A percentile compares a stretch with the other conserved stretches of the same genome.
phyloP scores from a whole-genome alignment of 2,797 vertebrate genomes.

The Sebastes nivosus region DNA sequence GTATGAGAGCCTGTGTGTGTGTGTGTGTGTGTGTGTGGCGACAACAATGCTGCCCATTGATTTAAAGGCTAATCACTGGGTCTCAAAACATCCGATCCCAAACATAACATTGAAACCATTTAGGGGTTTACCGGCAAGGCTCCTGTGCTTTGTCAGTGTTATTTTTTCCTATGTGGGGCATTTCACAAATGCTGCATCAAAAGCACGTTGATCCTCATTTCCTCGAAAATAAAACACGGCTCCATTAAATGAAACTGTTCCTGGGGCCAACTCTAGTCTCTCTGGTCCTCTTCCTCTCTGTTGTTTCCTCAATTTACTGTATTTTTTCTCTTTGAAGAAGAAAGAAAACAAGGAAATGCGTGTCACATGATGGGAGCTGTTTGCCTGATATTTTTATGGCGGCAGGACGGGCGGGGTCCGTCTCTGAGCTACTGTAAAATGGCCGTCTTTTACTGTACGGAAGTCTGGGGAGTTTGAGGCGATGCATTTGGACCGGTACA shows the following conservation, averaged over 20 bases:
- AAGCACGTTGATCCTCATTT: slow-evolving; percentile 40
- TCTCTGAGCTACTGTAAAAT: slow-evolving; percentile 64
- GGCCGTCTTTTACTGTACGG: slow-evolving; percentile 32
- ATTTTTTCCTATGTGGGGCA: slow-evolving; percentile 40
- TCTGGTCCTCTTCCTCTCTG: slow-evolving; percentile 1
- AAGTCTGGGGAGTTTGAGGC: background rate
- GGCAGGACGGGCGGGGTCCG: slow-evolving; percentile 65
- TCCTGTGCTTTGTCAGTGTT: slow-evolving; percentile 46
- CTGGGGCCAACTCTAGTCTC: slow-evolving; percentile 27
- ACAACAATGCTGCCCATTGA: slow-evolving; percentile 77
- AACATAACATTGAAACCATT: slow-evolving; percentile 69
- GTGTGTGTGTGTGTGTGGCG: slow-evolving; percentile 53
- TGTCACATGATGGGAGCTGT: slow-evolving; percentile 57
- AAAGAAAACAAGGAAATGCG: slow-evolving; percentile 73
- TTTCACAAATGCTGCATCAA: slow-evolving; percentile 59
- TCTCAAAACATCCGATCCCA: slow-evolving; percentile 63
- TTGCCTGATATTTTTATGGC: slow-evolving; percentile 57
- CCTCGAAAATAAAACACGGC: slow-evolving; percentile 48
- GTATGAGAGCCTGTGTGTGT: slow-evolving; percentile 70
- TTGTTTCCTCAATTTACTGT: slow-evolving; percentile 20
- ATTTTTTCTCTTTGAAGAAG: slow-evolving; percentile 62
- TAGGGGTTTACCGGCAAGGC: slow-evolving; percentile 56
- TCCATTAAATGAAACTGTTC: slow-evolving; percentile 44
- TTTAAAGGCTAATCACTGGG: slow-evolving; percentile 80
- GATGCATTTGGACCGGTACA: background rate